A percentile compares a stretch with the other conserved stretches of the same genome.
These are phyloP conservation scores for Hypomecis punctinalis DNA, from an alignment of 2,888 invertebrate genomes.

Conservation along the genomic window DNA sequence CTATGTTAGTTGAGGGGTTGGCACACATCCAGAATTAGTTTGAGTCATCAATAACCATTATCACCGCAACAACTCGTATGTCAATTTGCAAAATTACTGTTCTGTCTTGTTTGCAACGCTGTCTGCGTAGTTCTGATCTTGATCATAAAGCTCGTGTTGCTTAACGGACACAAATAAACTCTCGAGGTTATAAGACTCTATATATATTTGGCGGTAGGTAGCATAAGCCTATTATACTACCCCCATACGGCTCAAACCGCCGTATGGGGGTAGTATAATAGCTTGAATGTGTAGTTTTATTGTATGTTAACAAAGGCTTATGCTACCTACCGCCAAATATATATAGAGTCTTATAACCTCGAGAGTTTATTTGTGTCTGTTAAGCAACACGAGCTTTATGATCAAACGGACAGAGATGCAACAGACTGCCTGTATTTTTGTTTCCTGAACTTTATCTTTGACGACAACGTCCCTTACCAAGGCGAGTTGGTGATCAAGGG, in stretches of 20 bases:
- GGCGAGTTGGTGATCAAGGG: too few relatives aligned
- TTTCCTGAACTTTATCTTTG: too few relatives aligned
- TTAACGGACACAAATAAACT: background rate
- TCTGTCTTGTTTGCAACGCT: slow-evolving; percentile 7
- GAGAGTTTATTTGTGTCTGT: background rate
- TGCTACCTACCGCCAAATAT: too few relatives aligned
- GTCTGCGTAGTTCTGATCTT: background rate
- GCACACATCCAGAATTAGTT: background rate
- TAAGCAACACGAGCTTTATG: background rate
- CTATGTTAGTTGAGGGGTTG: background rate
- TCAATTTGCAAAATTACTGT: slow-evolving; percentile 12
- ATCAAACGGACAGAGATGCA: too few relatives aligned
- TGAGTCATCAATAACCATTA: background rate
- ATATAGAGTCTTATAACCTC: background rate
- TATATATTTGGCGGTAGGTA: too few relatives aligned
- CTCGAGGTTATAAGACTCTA: background rate
- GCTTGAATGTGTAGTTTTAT: too few relatives aligned
- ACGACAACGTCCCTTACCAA: too few relatives aligned
- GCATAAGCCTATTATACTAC: too few relatives aligned
- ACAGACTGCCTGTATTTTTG: too few relatives aligned
- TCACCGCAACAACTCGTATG: background rate
- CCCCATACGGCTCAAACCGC: too few relatives aligned
- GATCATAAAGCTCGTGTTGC: background rate
- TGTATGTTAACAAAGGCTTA: too few relatives aligned
- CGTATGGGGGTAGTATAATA: too few relatives aligned